Evolutionary conservation across 2,113 vertebrate genomes (phyloP).

Genomic region (Lagopus muta): DNA sequence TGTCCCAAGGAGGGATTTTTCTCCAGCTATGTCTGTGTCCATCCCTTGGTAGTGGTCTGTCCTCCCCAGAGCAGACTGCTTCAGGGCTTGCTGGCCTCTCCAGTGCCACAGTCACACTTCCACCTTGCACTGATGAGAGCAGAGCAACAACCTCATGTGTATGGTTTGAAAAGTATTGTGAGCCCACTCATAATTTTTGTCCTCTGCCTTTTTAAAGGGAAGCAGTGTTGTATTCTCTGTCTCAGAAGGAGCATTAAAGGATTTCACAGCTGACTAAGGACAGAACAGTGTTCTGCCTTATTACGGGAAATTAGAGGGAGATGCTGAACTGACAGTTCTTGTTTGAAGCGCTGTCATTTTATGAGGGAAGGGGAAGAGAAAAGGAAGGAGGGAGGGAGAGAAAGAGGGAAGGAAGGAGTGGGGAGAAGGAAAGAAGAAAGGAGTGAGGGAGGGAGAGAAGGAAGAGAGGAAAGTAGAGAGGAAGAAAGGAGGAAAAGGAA

Average conservation of each 20-base stretch:
- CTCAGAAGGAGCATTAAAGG: neutral
- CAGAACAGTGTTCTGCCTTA: neutral
- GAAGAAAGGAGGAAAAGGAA: neutral
- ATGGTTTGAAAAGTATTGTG: neutral
- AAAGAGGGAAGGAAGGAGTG: no score
- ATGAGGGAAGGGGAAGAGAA: neutral
- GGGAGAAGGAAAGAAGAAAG: no score
- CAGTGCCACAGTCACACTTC: neutral
- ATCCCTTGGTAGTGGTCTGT: neutral
- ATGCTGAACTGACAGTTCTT: neutral
- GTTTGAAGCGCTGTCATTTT: neutral
- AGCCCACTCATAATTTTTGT: neutral
- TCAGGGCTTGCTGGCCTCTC: neutral
- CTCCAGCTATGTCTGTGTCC: neutral
- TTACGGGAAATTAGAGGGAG: neutral
- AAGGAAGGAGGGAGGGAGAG: neutral
- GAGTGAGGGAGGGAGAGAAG: neutral
- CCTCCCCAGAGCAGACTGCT: neutral
- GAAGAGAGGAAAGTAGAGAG: neutral
- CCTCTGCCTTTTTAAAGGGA: neutral
- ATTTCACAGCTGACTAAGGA: neutral
- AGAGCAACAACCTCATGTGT: accelerated
- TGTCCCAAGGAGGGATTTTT: neutral
- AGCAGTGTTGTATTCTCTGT: neutral
- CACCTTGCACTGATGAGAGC: neutral